Base-by-base conservation (phyloP, 2,113 vertebrate genomes). In the Coregonus clupeaformis region DNA sequence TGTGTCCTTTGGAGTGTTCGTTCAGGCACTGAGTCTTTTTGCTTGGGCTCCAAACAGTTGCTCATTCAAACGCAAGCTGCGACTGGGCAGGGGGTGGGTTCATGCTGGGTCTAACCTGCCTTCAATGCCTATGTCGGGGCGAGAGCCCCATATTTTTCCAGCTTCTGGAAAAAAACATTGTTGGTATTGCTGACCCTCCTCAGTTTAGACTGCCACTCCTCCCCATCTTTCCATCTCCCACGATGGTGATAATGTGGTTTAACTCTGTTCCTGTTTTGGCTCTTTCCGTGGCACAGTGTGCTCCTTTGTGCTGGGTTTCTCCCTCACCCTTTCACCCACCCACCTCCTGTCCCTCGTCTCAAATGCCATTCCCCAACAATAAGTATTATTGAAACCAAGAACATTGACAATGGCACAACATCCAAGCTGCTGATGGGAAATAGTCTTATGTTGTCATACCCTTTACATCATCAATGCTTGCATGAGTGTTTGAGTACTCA, bases 191-290 rank as follows among this genome's bases (percentile, higher is more conserved):
- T 29, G 25, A 7, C 22, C 25, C 42, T 20, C 55, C 5, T 20
- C 5, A 13, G 36, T 42, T 9, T 42, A 42, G 36, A 69, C n/a
- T 45, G 32, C 14, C 78, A 57, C 82, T 74, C 60, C 75, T 71
- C 59, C 14, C 27, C 45, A 57, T 71, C 73, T 62, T 71, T 71
- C 27, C 18, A 52, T 74, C 78, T 78, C 60, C 83, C 78, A 85
- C 86, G 74, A 77, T 86, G 83, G 86, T 75, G 81, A 87, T 79
- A 77, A 82, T 77, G 74, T 69, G 59, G 74, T 77, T 82, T 69
- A 69, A 81, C 25, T 42, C 70, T 74, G 49, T 71, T 73, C 74
- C 59, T 66, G 72, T n/a, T n/a, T n/a, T 5, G 36, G 47, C 20
- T 69, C 75, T 64, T 4, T 45, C 20, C 4, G 66, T 80, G 69